A percentile compares a stretch with the other conserved stretches of the same genome.
Evolutionary conservation across 2,888 invertebrate species (phyloP).

Genomic region (Ophioninae sp.): DNA sequence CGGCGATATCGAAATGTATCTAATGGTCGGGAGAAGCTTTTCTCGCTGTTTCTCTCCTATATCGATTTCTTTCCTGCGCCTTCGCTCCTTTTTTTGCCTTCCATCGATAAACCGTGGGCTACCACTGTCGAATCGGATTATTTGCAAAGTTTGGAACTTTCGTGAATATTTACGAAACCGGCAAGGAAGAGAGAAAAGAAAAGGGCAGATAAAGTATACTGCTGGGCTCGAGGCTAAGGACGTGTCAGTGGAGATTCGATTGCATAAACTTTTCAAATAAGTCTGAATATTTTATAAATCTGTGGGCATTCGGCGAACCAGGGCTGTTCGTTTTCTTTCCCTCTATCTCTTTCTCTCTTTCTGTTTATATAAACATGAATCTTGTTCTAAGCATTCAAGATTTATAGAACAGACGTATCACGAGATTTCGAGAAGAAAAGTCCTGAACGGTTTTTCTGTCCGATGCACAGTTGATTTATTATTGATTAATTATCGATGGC

Average conservation of each 20-base stretch:
- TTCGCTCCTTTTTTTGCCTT: conserved; percentile 20
- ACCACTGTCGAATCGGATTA: conserved; percentile 59
- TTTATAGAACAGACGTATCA: background rate
- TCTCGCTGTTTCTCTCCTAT: conserved; percentile 44
- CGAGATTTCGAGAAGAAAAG: background rate
- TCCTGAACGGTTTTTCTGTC: background rate
- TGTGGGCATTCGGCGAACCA: conserved; percentile 22
- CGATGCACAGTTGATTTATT: background rate
- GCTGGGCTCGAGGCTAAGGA: conserved; percentile 7
- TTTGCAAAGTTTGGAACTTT: conserved; percentile 69
- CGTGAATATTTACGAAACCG: conserved; percentile 70
- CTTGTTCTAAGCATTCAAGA: background rate
- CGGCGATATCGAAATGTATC: conserved; percentile 66
- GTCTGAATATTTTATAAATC: conserved; percentile 73
- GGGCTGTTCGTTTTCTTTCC: background rate
- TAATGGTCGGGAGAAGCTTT: conserved; percentile 58
- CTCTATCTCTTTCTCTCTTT: background rate
- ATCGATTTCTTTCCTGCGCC: conserved; percentile 3
- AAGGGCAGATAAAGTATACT: conserved; percentile 2
- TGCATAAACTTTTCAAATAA: conserved; percentile 79
- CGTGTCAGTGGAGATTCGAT: conserved; percentile 67
- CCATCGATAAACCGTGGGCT: conserved; percentile 61
- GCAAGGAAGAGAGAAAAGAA: conserved; percentile 23
- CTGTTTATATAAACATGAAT: background rate
- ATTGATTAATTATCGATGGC: background rate